Conservation (phyloP, 2,888 invertebrate genomes). For the Calliopum simillimum region DNA sequence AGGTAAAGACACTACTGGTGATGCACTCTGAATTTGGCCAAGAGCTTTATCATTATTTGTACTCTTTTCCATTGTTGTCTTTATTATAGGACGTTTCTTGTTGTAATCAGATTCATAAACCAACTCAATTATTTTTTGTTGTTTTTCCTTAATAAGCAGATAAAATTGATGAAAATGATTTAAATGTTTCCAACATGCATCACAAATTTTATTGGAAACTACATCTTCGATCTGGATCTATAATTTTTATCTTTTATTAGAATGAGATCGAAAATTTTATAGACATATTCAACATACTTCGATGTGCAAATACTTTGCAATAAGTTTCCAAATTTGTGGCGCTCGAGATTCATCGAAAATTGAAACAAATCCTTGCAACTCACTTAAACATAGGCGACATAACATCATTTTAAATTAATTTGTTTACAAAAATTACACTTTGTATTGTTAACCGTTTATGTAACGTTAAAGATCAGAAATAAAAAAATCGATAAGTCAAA, state of each 20-base stretch:
- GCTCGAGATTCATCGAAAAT: too few species aligned
- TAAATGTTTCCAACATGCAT: conserved; percentile 47
- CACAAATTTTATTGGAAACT: conserved; percentile 51
- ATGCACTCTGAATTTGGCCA: conserved; percentile 26
- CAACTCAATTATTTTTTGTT: conserved; percentile 37
- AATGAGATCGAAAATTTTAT: too few species aligned
- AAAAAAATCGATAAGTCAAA: too few species aligned
- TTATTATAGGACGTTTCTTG: not conserved
- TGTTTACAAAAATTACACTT: too few species aligned
- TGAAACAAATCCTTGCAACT: too few species aligned
- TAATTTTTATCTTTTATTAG: not conserved
- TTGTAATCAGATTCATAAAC: not conserved
- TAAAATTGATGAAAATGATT: conserved; percentile 52
- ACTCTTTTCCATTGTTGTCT: not conserved
- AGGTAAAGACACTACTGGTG: not conserved
- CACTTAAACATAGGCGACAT: too few species aligned
- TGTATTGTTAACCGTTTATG: too few species aligned
- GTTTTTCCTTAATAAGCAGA: conserved; percentile 51
- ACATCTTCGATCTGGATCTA: conserved; percentile 47
- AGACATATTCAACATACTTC: too few species aligned
- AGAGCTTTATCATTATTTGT: not conserved
- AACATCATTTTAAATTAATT: too few species aligned
- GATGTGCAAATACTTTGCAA: too few species aligned
- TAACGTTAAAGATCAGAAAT: too few species aligned
- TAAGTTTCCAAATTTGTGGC: too few species aligned